Percentiles rank a stretch among this genome's conserved stretches.
Evolutionary conservation across 1,140 invertebrate genomes (phyloP).

Genomic region (Andricus grossulariae): DNA sequence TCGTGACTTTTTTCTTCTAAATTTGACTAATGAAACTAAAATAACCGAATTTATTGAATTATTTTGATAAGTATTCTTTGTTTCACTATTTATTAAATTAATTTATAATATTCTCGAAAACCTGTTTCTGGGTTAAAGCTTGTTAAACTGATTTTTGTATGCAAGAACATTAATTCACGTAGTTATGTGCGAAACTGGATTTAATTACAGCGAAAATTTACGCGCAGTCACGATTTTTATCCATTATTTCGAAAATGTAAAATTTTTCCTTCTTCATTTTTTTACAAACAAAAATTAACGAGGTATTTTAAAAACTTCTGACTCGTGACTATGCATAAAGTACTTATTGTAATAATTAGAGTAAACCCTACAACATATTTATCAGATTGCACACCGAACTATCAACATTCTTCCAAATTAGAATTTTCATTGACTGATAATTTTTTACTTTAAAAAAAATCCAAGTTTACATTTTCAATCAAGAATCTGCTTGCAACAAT

Average conservation of each 20-base stretch:
- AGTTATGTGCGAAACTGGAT: conserved; percentile 9
- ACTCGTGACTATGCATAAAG: conserved; percentile 10
- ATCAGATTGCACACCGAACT: neutral
- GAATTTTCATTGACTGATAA: neutral
- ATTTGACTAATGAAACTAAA: too few relatives aligned
- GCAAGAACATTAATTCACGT: neutral
- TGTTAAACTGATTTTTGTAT: neutral
- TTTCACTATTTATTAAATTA: too few relatives aligned
- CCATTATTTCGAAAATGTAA: neutral
- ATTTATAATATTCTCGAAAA: neutral
- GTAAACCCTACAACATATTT: neutral
- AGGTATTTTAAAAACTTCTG: neutral
- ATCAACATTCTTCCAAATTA: neutral
- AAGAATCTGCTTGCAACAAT: too few relatives aligned
- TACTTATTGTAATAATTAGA: neutral
- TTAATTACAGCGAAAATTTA: neutral
- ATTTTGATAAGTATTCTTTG: too few relatives aligned
- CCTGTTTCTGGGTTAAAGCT: neutral
- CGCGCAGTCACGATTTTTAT: conserved; percentile 7
- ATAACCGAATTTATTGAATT: too few relatives aligned
- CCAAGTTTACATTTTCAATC: too few relatives aligned
- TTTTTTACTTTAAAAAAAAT: too few relatives aligned
- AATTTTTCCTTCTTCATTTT: neutral
- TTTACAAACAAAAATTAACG: neutral
- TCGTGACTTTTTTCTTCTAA: neutral